A percentile compares a stretch with the other conserved stretches of the same genome.
These are phyloP conservation scores for Melospiza georgiana DNA, from an alignment of 2,113 vertebrate species.

Conservation along the genomic window DNA sequence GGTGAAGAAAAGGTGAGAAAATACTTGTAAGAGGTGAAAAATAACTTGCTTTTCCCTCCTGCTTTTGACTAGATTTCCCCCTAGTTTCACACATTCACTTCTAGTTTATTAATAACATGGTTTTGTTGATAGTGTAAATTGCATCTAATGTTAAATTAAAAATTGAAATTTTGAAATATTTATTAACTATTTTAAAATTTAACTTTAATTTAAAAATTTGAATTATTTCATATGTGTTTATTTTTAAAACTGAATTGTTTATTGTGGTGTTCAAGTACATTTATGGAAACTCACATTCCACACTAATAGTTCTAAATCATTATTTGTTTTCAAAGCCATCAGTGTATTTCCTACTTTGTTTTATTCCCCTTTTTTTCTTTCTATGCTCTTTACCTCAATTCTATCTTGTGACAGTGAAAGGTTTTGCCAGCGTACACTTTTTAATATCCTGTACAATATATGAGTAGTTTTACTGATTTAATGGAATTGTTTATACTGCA, in stretches of 20 bases:
- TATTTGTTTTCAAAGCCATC: not conserved
- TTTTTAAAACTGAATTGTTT: not conserved
- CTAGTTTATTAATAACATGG: not conserved
- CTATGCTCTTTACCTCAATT: not conserved
- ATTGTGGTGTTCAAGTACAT: accelerated
- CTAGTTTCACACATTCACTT: not conserved
- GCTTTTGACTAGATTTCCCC: not conserved
- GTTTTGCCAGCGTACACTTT: not conserved
- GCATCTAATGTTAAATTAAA: not conserved
- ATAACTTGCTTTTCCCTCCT: accelerated
- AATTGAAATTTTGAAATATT: not conserved
- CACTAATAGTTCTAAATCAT: not conserved
- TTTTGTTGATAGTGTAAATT: not conserved
- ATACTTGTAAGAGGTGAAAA: not conserved
- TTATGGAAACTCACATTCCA: not conserved
- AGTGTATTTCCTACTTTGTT: not conserved
- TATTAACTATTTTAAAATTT: not conserved
- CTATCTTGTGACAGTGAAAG: not conserved
- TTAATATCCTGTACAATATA: not conserved
- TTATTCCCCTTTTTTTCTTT: not conserved
- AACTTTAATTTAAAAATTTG: not conserved
- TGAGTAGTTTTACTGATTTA: not conserved
- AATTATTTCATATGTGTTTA: not conserved
- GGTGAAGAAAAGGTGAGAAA: not conserved
- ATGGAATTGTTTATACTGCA: not conserved